These are phyloP conservation scores for Drosophila kambysellisi DNA, from an alignment of 2,888 invertebrate genomes.

Conservation along the genomic window DNA sequence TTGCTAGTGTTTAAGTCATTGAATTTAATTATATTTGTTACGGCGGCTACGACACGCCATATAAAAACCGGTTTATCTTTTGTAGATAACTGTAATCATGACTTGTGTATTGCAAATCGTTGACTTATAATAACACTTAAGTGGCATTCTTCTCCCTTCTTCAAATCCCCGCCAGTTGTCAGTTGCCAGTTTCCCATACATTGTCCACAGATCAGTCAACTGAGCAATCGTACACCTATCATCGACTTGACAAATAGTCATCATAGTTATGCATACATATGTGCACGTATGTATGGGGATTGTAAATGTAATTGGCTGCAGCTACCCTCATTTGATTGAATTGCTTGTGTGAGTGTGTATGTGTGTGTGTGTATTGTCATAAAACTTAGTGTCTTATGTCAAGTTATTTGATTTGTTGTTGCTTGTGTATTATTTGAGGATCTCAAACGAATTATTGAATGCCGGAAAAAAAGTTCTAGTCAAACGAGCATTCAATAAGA, in stretches of 20 bases:
- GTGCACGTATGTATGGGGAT: neutral
- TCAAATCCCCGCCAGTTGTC: neutral
- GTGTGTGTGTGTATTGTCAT: conserved; percentile 12
- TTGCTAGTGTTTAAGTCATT: conserved; percentile 17
- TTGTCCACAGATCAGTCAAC: conserved; percentile 20
- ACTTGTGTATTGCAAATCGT: conserved; percentile 61
- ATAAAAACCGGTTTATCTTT: conserved; percentile 55
- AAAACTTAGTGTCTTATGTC: conserved; percentile 13
- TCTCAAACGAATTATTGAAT: neutral
- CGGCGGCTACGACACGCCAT: conserved; percentile 30
- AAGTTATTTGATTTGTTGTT: conserved; percentile 2
- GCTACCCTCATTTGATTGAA: neutral
- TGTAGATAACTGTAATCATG: conserved; percentile 61
- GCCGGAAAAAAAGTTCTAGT: neutral
- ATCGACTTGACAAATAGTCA: conserved; percentile 9
- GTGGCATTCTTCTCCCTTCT: conserved; percentile 33
- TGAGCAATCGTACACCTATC: neutral
- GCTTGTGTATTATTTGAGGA: neutral
- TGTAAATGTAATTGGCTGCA: conserved; percentile 6
- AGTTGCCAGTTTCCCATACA: neutral
- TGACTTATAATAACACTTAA: conserved; percentile 62
- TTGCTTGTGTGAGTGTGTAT: neutral
- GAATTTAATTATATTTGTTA: conserved; percentile 40
- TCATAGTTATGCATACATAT: neutral
- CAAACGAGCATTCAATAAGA: conserved; percentile 19